Percentiles rank a stretch among this genome's conserved stretches.
Conservation (phyloP, 1,140 invertebrate genomes). For the Uloborus diversus region DNA sequence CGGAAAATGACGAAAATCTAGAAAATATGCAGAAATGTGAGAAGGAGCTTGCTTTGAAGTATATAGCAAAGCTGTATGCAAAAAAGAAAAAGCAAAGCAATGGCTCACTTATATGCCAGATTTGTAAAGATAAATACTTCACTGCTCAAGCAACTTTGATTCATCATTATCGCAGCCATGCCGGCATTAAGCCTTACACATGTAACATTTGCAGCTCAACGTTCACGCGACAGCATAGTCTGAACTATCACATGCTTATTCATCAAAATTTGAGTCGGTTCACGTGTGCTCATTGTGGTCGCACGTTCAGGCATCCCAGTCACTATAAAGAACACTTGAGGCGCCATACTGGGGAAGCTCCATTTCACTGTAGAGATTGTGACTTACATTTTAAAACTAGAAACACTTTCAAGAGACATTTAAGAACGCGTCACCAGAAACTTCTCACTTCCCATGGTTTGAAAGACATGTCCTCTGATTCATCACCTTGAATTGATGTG, state of each 20-base stretch:
- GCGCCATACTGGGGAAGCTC: slow-evolving; percentile 70
- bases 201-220: slow-evolving; percentile 73
- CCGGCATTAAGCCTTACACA: slow-evolving; percentile 74
- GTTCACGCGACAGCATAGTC: slow-evolving; percentile 74
- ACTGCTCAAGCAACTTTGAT: background rate
- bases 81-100: background rate
- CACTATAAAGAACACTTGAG: slow-evolving; percentile 75
- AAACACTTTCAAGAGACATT: slow-evolving; percentile 60
- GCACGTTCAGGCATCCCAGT: slow-evolving; percentile 75
- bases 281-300: slow-evolving; percentile 72
- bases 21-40: background rate
- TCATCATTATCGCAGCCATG: slow-evolving; percentile 25
- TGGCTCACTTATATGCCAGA: background rate
- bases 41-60: background rate
- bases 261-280: slow-evolving; percentile 75
- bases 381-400: slow-evolving; percentile 65
- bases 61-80: background rate
- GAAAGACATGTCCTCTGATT: slow-evolving; percentile 68
- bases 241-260: slow-evolving; percentile 77
- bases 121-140: background rate
- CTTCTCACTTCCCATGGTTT: slow-evolving; percentile 71
- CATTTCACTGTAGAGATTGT: slow-evolving; percentile 74
- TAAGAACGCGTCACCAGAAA: slow-evolving; percentile 70
- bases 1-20: background rate
- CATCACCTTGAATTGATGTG: too few species aligned